These are phyloP conservation scores for Xestia c-nigrum DNA, from an alignment of 2,888 invertebrate genomes.

Conservation along the genomic window DNA sequence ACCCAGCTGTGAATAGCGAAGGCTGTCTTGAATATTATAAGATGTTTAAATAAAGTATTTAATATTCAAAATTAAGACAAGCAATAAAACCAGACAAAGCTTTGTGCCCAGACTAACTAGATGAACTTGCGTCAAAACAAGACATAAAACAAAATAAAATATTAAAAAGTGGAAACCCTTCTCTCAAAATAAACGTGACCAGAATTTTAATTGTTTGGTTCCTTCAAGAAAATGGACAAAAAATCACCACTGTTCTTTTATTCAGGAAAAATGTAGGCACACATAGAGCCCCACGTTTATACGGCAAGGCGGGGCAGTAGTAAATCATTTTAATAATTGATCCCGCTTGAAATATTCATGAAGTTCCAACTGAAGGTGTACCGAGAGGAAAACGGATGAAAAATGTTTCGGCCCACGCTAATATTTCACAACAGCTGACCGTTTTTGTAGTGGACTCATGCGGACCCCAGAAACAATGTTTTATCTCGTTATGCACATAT, in stretches of 20 bases:
- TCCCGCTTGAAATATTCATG: constrained; percentile 89
- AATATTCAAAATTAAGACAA: constrained; percentile 10
- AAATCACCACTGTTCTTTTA: constrained; percentile 67
- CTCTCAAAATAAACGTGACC: constrained; percentile 61
- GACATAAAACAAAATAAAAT: constrained; percentile 25
- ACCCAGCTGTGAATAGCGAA: constrained; percentile 14
- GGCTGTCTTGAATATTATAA: constrained; percentile 15
- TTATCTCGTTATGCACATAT: constrained; percentile 54
- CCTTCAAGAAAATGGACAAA: constrained; percentile 60
- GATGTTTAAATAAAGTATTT: constrained; percentile 13
- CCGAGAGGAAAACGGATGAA: constrained; percentile 84
- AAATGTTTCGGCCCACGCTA: constrained; percentile 81
- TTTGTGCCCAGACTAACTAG: constrained; percentile 15
- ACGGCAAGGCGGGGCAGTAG: constrained; percentile 78
- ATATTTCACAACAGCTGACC: constrained; percentile 82
- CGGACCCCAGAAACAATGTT: constrained; percentile 64
- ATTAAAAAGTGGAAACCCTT: constrained; percentile 55
- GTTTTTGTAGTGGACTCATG: constrained; percentile 68
- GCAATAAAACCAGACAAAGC: constrained; percentile 6
- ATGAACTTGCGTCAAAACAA: constrained; percentile 5
- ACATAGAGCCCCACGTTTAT: constrained; percentile 77
- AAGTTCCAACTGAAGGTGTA: constrained; percentile 84
- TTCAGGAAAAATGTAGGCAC: constrained; percentile 74
- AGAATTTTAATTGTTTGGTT: constrained; percentile 68
- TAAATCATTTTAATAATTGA: constrained; percentile 91